These are phyloP conservation scores for Cryptoprocta ferox DNA, from an alignment of 2,797 vertebrate genomes.

Conservation along the genomic window DNA sequence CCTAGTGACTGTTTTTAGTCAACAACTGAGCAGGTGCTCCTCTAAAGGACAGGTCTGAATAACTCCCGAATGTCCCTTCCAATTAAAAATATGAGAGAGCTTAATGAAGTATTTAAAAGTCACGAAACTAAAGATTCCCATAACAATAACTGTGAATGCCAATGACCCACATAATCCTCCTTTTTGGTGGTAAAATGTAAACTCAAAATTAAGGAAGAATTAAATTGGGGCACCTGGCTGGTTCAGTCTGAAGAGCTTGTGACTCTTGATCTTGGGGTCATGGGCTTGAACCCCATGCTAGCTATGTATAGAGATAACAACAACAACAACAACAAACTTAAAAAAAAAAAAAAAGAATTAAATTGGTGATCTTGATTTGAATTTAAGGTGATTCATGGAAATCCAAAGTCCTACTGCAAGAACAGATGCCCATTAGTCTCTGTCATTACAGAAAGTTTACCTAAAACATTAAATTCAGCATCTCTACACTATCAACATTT, in stretches of 20 bases:
- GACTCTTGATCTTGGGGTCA: not conserved
- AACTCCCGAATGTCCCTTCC: not conserved
- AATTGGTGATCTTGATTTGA: not conserved
- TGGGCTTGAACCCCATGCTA: not conserved
- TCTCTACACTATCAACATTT: not conserved
- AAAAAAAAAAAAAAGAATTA: not conserved
- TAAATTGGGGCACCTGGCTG: not conserved
- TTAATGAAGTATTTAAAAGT: conserved; percentile 31
- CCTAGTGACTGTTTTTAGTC: not conserved
- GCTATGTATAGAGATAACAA: not conserved
- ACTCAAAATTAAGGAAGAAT: conserved; percentile 8
- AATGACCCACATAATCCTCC: not conserved
- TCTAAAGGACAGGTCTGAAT: not conserved
- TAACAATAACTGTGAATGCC: not conserved
- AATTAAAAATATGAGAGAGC: not conserved
- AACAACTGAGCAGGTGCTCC: not conserved
- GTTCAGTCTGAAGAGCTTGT: not conserved
- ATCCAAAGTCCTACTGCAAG: not conserved
- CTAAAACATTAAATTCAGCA: conserved; percentile 22
- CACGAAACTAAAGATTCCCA: not conserved
- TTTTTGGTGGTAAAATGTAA: conserved; percentile 28
- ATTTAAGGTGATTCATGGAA: not conserved
- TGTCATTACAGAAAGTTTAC: not conserved
- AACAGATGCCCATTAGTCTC: not conserved
- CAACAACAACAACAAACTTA: not conserved